Evolutionary conservation across 2,113 vertebrate species (phyloP).

Genomic region (Notechis scutatus): DNA sequence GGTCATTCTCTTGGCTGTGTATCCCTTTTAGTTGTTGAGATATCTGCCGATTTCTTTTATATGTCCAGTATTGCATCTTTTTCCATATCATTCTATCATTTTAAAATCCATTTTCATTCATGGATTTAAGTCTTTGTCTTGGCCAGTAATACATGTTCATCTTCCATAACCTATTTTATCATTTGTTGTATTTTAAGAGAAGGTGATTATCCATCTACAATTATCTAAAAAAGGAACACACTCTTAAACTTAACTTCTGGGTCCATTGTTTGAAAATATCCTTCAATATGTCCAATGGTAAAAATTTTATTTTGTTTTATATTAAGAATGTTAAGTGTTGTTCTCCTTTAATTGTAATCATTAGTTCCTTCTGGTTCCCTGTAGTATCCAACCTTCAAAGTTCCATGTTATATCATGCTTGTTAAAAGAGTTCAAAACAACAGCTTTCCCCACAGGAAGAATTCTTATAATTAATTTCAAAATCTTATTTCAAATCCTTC

Average conservation of each 20-base stretch:
- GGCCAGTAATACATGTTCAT: neutral
- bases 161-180: neutral
- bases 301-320: neutral
- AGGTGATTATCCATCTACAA: neutral
- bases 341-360: neutral
- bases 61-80: neutral
- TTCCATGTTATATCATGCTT: neutral
- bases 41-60: neutral
- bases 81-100: neutral
- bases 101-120: neutral
- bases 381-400: neutral
- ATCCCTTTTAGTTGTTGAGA: neutral
- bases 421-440: neutral
- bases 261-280: neutral
- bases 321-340: neutral
- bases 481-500: neutral
- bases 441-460: neutral
- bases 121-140: neutral
- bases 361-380: neutral
- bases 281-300: neutral
- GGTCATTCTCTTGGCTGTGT: neutral
- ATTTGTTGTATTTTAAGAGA: neutral
- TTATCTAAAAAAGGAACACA: neutral
- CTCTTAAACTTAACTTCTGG: neutral
- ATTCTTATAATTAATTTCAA: neutral